Evolutionary conservation across 1,140 invertebrate genomes (phyloP), one percentile per base, ranked within the genome.

Genomic region (Eriosoma lanigerum): DNA sequence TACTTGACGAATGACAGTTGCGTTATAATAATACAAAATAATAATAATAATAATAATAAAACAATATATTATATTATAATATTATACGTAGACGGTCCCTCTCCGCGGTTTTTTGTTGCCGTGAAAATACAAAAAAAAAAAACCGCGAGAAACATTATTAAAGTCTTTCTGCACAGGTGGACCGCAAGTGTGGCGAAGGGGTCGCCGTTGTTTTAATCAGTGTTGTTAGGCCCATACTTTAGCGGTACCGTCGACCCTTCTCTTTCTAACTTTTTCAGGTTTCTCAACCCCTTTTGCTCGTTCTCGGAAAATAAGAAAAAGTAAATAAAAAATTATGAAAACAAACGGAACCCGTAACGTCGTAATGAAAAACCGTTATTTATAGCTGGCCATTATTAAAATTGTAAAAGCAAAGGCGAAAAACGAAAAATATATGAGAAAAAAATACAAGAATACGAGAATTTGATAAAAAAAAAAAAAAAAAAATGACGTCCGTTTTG

Each of bases 81-180:
- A 56, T n/a, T 56, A 56, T 8, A 24, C 52, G n/a, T 1, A 56
- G 24, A 15, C 15, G 29, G 17, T 19, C 56, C 52, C 54, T 44
- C 3, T 60, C 54, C 8, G n/a, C 17, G 73, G n/a, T n/a, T 60
- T 60, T 76, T 76, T 76, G 60, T 76, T 32, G 54, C 21, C 15
- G 52, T 19, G 24, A 76, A 56, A 78, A 78, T 78, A 48, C 62
- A 78, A 78, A 78, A 56, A 78, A 78, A 56, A 78, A 78, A 76
- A 78, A 72, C 75, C 75, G 75, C 75, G 75, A 78, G 52, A 78
- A 78, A 78, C 75, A 46, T 78, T 78, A 78, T 78, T 78, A 78
- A 78, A 78, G 75, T 78, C 75, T 78, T 78, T 62, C 56, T 78
- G 32, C 38, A 12, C 56, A 78, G 75, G 73, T 76, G 32, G 32